phyloP scores from a whole-genome alignment of 2,113 vertebrate genomes.

The Phalacrocorax aristotelis region DNA sequence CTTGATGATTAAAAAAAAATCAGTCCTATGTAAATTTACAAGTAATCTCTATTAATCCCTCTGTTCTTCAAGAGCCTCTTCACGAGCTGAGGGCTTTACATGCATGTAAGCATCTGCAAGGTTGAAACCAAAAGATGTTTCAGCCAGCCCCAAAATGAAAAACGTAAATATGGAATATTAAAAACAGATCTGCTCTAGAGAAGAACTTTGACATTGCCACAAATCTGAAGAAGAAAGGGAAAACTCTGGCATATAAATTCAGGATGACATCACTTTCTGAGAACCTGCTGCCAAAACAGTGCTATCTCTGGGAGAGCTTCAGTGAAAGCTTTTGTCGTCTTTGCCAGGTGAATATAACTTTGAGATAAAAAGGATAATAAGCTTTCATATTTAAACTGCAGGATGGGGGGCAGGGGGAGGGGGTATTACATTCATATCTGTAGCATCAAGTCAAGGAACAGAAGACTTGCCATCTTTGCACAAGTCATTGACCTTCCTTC shows the following conservation, averaged over 20 bases:
- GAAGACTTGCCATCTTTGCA: neutral
- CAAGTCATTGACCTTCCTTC: neutral
- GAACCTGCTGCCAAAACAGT: neutral
- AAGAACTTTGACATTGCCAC: constrained; percentile 36
- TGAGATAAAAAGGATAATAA: neutral
- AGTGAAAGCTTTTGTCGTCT: neutral
- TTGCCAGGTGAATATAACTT: neutral
- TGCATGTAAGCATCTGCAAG: neutral
- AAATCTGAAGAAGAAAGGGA: constrained; percentile 37
- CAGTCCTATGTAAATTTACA: neutral
- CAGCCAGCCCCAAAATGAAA: neutral
- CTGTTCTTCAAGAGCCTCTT: neutral
- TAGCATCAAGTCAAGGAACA: neutral
- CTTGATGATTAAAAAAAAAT: neutral
- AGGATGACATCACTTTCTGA: constrained; percentile 31
- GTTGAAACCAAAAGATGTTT: neutral
- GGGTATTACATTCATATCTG: neutral
- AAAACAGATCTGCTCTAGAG: constrained; percentile 44
- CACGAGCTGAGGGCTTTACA: neutral
- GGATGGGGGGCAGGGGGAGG: neutral
- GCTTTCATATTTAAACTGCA: neutral
- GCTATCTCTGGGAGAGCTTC: constrained; percentile 5
- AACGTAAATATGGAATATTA: constrained; percentile 43
- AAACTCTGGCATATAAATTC: constrained; percentile 28
- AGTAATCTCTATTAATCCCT: neutral